Conservation (phyloP, 2,113 vertebrate species). For the Cettia cetti region DNA sequence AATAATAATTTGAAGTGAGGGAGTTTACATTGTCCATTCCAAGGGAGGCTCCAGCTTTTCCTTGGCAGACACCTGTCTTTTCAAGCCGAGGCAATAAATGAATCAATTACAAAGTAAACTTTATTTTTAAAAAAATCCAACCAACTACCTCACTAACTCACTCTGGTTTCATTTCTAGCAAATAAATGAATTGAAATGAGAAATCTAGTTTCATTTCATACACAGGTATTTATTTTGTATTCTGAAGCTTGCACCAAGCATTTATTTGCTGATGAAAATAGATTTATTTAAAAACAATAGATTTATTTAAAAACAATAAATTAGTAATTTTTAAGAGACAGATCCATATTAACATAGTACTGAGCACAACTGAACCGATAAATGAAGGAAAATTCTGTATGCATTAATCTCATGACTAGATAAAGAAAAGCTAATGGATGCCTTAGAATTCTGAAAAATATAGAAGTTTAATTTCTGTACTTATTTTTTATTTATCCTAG, state of each 20-base stretch:
- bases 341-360: neutral
- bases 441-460: conserved; percentile 18
- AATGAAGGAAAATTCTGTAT: neutral
- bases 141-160: neutral
- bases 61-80: too few species aligned
- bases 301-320: neutral
- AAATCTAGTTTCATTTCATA: neutral
- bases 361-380: conserved; percentile 2
- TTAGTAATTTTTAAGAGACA: neutral
- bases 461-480: neutral
- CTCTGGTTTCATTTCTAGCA: neutral
- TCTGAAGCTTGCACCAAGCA: neutral
- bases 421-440: conserved; percentile 31
- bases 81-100: neutral
- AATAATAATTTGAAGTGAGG: too few species aligned
- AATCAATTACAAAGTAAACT: neutral
- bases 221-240: neutral
- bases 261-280: neutral
- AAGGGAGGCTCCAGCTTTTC: too few species aligned
- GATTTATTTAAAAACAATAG: neutral
- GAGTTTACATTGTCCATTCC: too few species aligned
- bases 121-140: neutral
- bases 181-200: neutral
- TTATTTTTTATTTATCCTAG: neutral
- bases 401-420: neutral